phyloP scores from a whole-genome alignment of 1,140 invertebrate species.

The Lordiphosa stackelbergi region DNA sequence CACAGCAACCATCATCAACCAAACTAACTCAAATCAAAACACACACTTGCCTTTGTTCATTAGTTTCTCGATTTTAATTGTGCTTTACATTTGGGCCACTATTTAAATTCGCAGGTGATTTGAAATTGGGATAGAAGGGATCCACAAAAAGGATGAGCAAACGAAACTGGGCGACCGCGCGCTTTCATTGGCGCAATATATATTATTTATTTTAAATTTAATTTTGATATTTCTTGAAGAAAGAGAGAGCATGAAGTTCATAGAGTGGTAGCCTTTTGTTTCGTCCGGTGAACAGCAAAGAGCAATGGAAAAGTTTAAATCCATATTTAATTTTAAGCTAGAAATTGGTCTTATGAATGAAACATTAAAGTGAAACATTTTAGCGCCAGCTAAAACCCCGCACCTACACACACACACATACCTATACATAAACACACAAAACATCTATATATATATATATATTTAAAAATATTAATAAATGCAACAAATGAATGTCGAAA shows the following conservation, averaged over 20 bases:
- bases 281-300: constrained; percentile 4
- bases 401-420: constrained; percentile 33
- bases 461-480: constrained; percentile 65
- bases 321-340: constrained; percentile 54
- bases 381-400: constrained; percentile 48
- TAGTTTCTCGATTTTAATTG: constrained; percentile 25
- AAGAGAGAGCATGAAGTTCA: constrained; percentile 37
- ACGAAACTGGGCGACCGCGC: constrained; percentile 2
- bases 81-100: constrained; percentile 13
- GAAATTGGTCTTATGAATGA: constrained; percentile 63
- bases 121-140: constrained; percentile 3
- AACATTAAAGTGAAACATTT: constrained; percentile 54
- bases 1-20: not conserved
- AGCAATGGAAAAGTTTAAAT: constrained; percentile 10
- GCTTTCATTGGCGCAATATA: constrained; percentile 29
- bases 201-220: constrained; percentile 68
- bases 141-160: constrained; percentile 23
- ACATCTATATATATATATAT: constrained; percentile 47
- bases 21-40: no score
- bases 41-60: constrained; percentile 27
- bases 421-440: constrained; percentile 20
- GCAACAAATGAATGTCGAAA: constrained; percentile 53
- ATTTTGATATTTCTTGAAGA: constrained; percentile 57
- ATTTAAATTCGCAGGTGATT: constrained; percentile 23
- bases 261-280: not conserved